These are phyloP conservation scores for Eriosoma lanigerum DNA, from an alignment of 1,140 invertebrate species.

Conservation along the genomic window DNA sequence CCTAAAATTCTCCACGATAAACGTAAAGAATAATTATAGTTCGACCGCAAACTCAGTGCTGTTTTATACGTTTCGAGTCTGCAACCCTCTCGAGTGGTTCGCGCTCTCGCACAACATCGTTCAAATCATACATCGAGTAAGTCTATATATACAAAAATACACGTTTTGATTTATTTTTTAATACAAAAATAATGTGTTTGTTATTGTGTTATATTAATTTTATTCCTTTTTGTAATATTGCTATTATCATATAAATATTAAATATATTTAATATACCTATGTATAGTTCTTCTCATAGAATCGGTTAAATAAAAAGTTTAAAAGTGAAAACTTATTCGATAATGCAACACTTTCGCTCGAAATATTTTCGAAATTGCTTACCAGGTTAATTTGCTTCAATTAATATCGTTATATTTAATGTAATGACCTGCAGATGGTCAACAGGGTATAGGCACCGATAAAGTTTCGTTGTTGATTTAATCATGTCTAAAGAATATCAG, in stretches of 20 bases:
- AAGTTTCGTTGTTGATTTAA: not conserved
- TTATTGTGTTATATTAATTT: too few relatives aligned
- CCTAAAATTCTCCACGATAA: too few relatives aligned
- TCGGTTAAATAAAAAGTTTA: not conserved
- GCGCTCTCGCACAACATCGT: not conserved
- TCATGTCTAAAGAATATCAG: not conserved
- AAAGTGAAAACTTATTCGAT: conserved; percentile 26
- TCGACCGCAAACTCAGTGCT: not conserved
- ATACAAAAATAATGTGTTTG: too few relatives aligned
- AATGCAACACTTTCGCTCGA: not conserved
- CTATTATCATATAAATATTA: too few relatives aligned
- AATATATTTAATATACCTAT: too few relatives aligned
- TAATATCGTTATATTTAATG: not conserved
- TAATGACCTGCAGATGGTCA: too few relatives aligned
- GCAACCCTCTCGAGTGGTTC: not conserved
- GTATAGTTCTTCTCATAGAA: too few relatives aligned
- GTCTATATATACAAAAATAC: too few relatives aligned
- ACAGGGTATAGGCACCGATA: not conserved
- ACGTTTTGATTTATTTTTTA: too few relatives aligned
- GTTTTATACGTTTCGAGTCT: not conserved
- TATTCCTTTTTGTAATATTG: too few relatives aligned
- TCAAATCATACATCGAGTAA: not conserved
- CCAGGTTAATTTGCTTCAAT: not conserved
- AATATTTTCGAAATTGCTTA: not conserved
- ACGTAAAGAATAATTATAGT: too few relatives aligned